Conservation (phyloP, 2,888 invertebrate genomes). For the Scaptomyza parva region DNA sequence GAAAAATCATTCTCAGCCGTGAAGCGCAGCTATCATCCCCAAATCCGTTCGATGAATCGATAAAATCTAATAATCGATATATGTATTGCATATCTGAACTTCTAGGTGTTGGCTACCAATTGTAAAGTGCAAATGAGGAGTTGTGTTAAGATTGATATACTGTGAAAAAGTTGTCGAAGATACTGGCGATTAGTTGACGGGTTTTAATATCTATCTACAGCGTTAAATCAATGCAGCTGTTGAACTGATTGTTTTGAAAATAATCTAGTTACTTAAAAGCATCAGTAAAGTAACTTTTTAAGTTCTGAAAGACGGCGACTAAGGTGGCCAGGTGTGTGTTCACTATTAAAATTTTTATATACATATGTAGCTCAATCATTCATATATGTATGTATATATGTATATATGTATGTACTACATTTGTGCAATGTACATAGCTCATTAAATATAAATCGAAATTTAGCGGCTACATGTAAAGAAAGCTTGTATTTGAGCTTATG, state of each 20-base stretch:
- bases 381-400: slow-evolving; percentile 11
- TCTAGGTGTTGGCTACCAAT: slow-evolving; percentile 76
- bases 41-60: not conserved
- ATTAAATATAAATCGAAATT: not conserved
- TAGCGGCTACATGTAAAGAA: slow-evolving; percentile 10
- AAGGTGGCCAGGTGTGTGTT: slow-evolving; percentile 42
- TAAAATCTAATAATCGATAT: slow-evolving; percentile 24
- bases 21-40: not conserved
- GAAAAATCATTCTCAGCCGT: not conserved
- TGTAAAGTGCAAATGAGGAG: slow-evolving; percentile 73
- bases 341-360: slow-evolving; percentile 19
- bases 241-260: slow-evolving; percentile 14
- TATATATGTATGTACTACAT: not conserved
- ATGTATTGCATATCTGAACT: slow-evolving; percentile 37
- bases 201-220: slow-evolving; percentile 11
- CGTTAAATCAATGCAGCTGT: slow-evolving; percentile 13
- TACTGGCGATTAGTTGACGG: slow-evolving; percentile 35
- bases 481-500: slow-evolving; percentile 2
- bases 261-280: not conserved
- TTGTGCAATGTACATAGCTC: slow-evolving; percentile 3
- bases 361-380: slow-evolving; percentile 18
- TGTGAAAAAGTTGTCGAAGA: slow-evolving; percentile 39
- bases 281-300: slow-evolving; percentile 8
- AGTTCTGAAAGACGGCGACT: slow-evolving; percentile 18
- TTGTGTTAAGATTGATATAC: slow-evolving; percentile 59